A percentile compares a stretch with the other conserved stretches of the same genome.
phyloP scores from a whole-genome alignment of 1,140 invertebrate species.

The Platyura marginata region DNA sequence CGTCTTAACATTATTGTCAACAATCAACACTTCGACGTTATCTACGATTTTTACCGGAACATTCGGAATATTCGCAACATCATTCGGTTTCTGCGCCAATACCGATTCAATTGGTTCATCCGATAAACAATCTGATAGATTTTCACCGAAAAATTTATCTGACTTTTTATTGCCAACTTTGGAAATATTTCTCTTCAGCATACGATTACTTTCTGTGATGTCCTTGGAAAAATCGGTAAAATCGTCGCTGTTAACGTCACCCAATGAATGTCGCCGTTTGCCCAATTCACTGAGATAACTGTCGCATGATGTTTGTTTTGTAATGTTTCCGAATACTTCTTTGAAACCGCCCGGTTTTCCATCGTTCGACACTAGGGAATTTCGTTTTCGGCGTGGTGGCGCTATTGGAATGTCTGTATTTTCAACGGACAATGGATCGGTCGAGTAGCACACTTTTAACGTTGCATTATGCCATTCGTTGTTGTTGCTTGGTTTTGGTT shows the following conservation, averaged over 20 bases:
- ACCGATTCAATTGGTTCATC: constrained; percentile 1
- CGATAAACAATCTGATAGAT: constrained; percentile 2
- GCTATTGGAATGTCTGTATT: not conserved
- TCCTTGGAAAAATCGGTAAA: not conserved
- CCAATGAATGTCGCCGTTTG: not conserved
- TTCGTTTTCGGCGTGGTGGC: not conserved
- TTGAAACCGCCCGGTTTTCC: not conserved
- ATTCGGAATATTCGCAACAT: too few relatives aligned
- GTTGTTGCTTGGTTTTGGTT: not conserved
- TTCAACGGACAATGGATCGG: not conserved
- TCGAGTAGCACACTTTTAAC: not conserved
- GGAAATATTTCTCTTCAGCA: not conserved
- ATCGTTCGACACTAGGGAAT: not conserved
- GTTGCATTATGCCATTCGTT: not conserved
- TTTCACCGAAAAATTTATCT: constrained; percentile 5
- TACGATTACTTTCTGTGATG: not conserved
- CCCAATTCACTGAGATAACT: not conserved
- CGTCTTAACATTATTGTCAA: too few relatives aligned
- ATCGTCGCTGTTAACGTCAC: not conserved
- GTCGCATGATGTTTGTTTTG: not conserved
- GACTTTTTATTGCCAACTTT: constrained; percentile 4
- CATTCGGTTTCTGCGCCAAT: too few relatives aligned
- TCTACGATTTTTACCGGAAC: not conserved
- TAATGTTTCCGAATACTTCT: not conserved
- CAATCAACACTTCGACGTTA: not conserved